These are phyloP conservation scores for Neria commutata DNA, from an alignment of 2,888 invertebrate genomes.

Conservation along the genomic window DNA sequence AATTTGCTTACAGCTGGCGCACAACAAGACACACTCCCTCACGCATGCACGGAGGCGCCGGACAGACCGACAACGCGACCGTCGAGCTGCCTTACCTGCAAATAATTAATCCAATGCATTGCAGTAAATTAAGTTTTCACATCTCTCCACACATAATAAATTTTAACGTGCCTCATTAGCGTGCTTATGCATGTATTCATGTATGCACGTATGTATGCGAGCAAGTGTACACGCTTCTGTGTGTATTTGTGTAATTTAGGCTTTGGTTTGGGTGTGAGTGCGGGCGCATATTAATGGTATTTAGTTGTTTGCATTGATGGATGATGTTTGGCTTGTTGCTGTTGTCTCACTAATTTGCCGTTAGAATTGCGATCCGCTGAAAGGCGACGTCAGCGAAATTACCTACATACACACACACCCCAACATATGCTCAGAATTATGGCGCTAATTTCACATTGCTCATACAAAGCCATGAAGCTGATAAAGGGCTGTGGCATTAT, in stretches of 20 bases:
- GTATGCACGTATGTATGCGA: not conserved
- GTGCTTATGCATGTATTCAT: not conserved
- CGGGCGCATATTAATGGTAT: slow-evolving; percentile 7
- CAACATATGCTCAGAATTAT: too few species aligned
- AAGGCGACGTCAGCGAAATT: too few species aligned
- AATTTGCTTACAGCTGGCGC: slow-evolving; percentile 13
- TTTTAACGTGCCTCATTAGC: not conserved
- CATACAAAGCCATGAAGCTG: too few species aligned
- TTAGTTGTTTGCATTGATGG: not conserved
- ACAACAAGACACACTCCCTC: slow-evolving; percentile 12
- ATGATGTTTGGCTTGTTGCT: not conserved
- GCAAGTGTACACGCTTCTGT: slow-evolving; percentile 2
- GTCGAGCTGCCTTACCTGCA: slow-evolving; percentile 37
- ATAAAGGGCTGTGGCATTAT: too few species aligned
- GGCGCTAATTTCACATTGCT: too few species aligned
- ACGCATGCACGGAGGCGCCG: slow-evolving; percentile 32
- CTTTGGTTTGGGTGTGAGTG: slow-evolving; percentile 23
- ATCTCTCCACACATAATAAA: slow-evolving; percentile 26
- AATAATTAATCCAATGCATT: slow-evolving; percentile 57
- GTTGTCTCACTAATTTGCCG: too few species aligned
- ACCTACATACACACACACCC: too few species aligned
- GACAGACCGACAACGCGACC: too few species aligned
- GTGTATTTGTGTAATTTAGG: not conserved
- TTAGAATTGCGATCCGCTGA: too few species aligned
- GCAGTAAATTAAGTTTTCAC: slow-evolving; percentile 56